Evolutionary conservation across 2,797 vertebrate species (phyloP), one percentile per base, ranked within the genome.

Genomic region (Labroides dimidiatus): DNA sequence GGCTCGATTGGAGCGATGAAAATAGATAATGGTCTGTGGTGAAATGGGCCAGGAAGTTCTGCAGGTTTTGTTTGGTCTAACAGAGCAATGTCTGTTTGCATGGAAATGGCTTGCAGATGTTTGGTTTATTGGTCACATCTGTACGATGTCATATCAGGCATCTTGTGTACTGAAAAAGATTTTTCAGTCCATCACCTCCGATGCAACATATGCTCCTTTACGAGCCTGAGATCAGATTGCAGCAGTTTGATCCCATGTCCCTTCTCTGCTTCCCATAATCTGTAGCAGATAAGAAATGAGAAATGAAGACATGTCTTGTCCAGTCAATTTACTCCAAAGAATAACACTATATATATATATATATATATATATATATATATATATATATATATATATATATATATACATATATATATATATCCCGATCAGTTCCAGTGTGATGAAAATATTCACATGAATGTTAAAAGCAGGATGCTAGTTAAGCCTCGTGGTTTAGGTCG

Each of bases 21-120:
- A 92, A 78, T 72, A 88, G 80, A 90, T 89, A 92, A 89, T 88
- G 77, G 83, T 82, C 64, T 81, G 24, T 76, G 75, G 78, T 64
- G 57, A 58, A 72, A 67, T 69, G 53, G 73, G 70, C 47, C 81
- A 84, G 86, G 84, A 91, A 88, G 85, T 87, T 76, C 69, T 83
- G 70, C 65, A 77, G 72, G 76, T 81, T 75, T 82, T 80, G 77
- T 84, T 87, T 85, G 75, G 65, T 84, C 53, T 57, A 74, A 80
- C 72, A 81, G 78, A 67, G 71, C 70, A 67, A 60, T 69, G 73
- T 81, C 62, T 73, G 58, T 85, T 86, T 90, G 80, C 61, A 61
- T 69, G 80, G 75, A 77, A 87, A 87, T 84, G 75, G 76, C 55
- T 81, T 73, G 69, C 87, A 92, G 87, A 89, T 92, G 91, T 87